Evolutionary conservation across 2,113 vertebrate genomes (phyloP), one percentile per base, ranked within the genome.

Genomic region (Stomatorhinus ivindoensis): DNA sequence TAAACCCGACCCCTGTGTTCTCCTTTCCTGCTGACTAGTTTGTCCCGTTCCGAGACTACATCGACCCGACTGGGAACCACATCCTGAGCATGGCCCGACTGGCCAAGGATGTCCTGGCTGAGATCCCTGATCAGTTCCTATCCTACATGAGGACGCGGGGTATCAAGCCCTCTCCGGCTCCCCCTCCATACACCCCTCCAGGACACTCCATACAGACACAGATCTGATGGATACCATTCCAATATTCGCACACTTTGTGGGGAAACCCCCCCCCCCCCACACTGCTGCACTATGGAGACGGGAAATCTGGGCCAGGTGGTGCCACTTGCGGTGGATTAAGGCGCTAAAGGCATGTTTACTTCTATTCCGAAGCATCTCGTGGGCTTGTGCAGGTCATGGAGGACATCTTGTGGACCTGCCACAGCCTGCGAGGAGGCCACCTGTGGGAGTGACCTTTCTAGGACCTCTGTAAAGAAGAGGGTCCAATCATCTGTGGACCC

Each of bases 111-210:
- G 98, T 99, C 4, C 94, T 99, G 6, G 98, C 98, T 0, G 98
- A 99, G 93, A 97, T 99, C 92, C 98, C 98, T 0, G 98, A 99
- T 92, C 98, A 99, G 95, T 99, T 99, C 90, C 96, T 99, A 13
- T 97, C 98, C 91, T 99, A 98, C 94, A 98, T 98, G 98, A 96
- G 97, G 90, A 97, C 98, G 93, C 94, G 97, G 87, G 97, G 98
- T 92, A 98, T 99, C 96, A 99, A 99, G 94, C 98, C 98, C 0
- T 97, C 95, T 0, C 97, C 96, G 0, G 94, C 97, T 0, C 97
- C 98, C 0, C 97, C 97, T 1, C 97, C 97, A 0, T 98, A 98
- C 88, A 97, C 97, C 2, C 96, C 96, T 0, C 96, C 97, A 0
- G 90, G 96, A 31, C 94, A 95, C 92, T 96, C 96, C 0, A 95